Conservation (phyloP, 2,888 invertebrate genomes). For the Hirtodrosophila histrioides region DNA sequence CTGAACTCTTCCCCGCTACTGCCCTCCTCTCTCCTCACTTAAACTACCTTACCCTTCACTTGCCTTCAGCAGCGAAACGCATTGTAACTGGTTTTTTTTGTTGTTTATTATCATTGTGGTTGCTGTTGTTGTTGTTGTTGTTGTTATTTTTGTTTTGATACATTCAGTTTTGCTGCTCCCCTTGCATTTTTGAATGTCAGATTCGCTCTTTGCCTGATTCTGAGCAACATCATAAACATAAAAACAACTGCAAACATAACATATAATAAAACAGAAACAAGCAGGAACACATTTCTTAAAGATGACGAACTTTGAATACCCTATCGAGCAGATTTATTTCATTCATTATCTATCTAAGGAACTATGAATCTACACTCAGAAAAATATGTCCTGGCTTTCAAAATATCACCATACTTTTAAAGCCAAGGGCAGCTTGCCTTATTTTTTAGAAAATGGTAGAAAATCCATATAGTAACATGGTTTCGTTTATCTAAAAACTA, state of each 20-base stretch:
- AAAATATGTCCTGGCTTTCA: no score
- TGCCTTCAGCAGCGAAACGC: constrained; percentile 34
- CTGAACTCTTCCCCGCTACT: not conserved
- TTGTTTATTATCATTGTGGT: constrained; percentile 8
- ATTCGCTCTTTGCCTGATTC: constrained; percentile 42
- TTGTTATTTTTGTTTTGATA: constrained; percentile 21
- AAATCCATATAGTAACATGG: no score
- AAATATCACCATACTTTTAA: no score
- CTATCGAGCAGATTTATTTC: not conserved
- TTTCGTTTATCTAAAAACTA: no score
- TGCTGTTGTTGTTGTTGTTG: constrained; percentile 13
- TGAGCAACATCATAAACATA: constrained; percentile 30
- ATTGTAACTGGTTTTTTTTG: constrained; percentile 50
- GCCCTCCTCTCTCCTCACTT: not conserved
- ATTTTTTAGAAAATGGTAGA: no score
- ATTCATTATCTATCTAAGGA: no score
- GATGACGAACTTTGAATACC: not conserved
- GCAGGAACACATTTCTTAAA: not conserved
- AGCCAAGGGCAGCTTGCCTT: no score
- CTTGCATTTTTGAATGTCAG: constrained; percentile 60
- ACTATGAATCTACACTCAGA: no score
- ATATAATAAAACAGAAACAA: not conserved
- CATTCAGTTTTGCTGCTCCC: constrained; percentile 27
- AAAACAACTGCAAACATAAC: constrained; percentile 11
- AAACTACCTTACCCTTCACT: constrained; percentile 50